These are phyloP conservation scores for Lithobius niger DNA, from an alignment of 1,140 invertebrate genomes.

Conservation along the genomic window DNA sequence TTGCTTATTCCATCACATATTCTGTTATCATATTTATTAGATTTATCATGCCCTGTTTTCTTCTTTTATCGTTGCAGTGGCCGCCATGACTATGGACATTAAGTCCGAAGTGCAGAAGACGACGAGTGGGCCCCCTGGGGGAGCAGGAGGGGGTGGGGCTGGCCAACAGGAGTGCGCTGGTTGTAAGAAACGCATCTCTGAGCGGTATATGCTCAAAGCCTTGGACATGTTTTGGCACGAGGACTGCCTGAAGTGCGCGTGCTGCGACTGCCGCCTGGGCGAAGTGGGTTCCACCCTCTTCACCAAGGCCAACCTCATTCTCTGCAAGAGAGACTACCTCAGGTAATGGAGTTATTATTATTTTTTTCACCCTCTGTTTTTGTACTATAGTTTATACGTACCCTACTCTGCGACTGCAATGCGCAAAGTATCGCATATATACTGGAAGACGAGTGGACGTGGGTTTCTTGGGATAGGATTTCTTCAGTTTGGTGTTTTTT, in stretches of 20 bases:
- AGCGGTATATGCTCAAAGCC: slow-evolving; percentile 39
- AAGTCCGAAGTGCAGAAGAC: slow-evolving; percentile 8
- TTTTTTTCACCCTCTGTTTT: neutral
- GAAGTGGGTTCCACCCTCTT: slow-evolving; percentile 85
- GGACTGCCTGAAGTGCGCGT: slow-evolving; percentile 84
- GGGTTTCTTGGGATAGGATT: too few relatives aligned
- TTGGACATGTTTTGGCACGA: slow-evolving; percentile 87
- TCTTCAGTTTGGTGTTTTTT: too few relatives aligned
- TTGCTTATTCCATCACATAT: too few relatives aligned
- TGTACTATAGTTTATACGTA: too few relatives aligned
- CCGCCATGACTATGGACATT: slow-evolving; percentile 10
- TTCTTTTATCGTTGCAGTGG: neutral
- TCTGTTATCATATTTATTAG: too few relatives aligned
- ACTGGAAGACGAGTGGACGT: too few relatives aligned
- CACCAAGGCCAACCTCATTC: slow-evolving; percentile 79
- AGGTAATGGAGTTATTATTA: slow-evolving; percentile 42
- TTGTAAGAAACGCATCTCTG: slow-evolving; percentile 37
- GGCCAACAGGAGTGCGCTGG: slow-evolving; percentile 32
- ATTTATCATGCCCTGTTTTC: neutral
- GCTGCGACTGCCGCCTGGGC: slow-evolving; percentile 78
- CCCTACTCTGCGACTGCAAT: too few relatives aligned
- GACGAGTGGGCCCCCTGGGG: neutral
- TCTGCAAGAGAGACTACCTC: slow-evolving; percentile 86
- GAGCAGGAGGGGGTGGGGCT: slow-evolving; percentile 15
- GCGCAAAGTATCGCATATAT: too few relatives aligned